Base-by-base conservation (phyloP, 1,140 invertebrate species). In the Drosophila littoralis region DNA sequence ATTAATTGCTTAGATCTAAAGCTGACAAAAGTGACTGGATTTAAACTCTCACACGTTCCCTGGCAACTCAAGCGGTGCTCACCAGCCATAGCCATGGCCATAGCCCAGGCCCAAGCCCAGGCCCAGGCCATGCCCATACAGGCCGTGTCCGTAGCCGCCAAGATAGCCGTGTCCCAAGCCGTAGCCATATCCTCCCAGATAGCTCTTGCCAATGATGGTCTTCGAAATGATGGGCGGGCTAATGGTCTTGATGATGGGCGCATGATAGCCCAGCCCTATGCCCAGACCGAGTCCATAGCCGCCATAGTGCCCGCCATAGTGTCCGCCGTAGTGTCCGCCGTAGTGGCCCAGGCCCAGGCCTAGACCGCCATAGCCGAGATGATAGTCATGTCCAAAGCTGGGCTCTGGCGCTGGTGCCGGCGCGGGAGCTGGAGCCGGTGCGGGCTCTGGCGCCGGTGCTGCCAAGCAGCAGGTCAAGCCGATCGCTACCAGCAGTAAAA, bases 191-290 rank as follows among this genome's bases (percentile, higher is more conserved):
- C 88, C 75, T 36, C 77, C 74, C 33, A 85, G 45, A 54, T 91
- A 73, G 68, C 79, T 88, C 42, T 91, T 91, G n/a, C 90, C 90
- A 22, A 91, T 89, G 35, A 91, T 91, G 7, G 90, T 91, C 60
- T 91, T 91, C 28, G 90, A 75, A 9, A 91, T 67, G 17, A 91
- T 81, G 3, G 90, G 90, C 1, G 86, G 48, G 10, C 36, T 50
- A 15, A 69, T 77, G 15, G 74, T 71, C 68, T 75, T 79, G 36
- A 82, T 69, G 35, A 83, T 79, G 32, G 80, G 80, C 12, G 72
- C 65, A 50, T 79, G 80, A 46, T 83, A 89, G 38, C 84, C 81
- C 50, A 84, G 8, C 12, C 81, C 82, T 42, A 88, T 22, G 0
- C 74, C 81, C 7, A 81, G 35, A 0, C 79, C 79, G 33, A 81